phyloP scores from a whole-genome alignment of 1,140 invertebrate genomes.

The Drosophila tristis region DNA sequence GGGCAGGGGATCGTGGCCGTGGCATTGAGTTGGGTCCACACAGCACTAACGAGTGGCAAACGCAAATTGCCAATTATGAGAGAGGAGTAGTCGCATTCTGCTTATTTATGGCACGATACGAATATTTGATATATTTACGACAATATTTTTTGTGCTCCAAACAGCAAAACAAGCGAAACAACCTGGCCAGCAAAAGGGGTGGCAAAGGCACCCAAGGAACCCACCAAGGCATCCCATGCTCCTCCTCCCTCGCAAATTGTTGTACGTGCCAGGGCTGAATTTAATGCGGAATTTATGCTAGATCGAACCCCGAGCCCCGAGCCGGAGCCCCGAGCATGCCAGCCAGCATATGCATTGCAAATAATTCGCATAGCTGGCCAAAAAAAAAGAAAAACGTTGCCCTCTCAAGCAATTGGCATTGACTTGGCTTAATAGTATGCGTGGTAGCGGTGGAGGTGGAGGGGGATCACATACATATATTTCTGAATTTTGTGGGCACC shows the following conservation, averaged over 20 bases:
- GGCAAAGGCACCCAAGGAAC: neutral
- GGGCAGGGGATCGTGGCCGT: neutral
- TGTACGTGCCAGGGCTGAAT: slow-evolving; percentile 67
- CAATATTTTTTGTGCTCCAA: slow-evolving; percentile 30
- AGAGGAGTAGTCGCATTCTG: slow-evolving; percentile 67
- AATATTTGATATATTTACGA: slow-evolving; percentile 69
- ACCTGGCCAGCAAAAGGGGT: slow-evolving; percentile 15
- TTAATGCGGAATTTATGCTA: slow-evolving; percentile 72
- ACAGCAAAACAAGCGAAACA: slow-evolving; percentile 10
- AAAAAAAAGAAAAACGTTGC: slow-evolving; percentile 45
- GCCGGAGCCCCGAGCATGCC: slow-evolving; percentile 12
- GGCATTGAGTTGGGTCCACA: slow-evolving; percentile 10
- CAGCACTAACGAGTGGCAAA: slow-evolving; percentile 60
- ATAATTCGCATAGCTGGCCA: slow-evolving; percentile 59
- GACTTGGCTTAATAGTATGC: slow-evolving; percentile 34
- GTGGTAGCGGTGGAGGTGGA: too few species aligned
- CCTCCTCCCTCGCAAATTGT: slow-evolving; percentile 42
- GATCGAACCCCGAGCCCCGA: slow-evolving; percentile 17
- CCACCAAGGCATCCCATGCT: neutral
- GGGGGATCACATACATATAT: slow-evolving; percentile 12
- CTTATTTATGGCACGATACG: slow-evolving; percentile 73
- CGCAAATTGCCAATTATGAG: slow-evolving; percentile 75
- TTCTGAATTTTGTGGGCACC: neutral
- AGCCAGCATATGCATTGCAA: slow-evolving; percentile 59
- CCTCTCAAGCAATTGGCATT: slow-evolving; percentile 47